A percentile compares a stretch with the other conserved stretches of the same genome.
phyloP scores from a whole-genome alignment of 2,797 vertebrate species.

The Enoplosus armatus region DNA sequence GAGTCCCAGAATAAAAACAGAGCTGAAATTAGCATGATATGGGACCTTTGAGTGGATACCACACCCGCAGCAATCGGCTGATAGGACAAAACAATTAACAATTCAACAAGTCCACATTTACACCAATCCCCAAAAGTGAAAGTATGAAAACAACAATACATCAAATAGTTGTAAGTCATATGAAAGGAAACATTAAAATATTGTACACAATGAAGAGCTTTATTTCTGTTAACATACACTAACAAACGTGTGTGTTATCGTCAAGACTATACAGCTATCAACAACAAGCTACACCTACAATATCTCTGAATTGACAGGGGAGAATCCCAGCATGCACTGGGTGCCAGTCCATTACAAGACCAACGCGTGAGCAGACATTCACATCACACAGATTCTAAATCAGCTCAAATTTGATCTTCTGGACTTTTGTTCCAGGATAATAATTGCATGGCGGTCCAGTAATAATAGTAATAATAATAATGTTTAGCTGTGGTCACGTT shows the following conservation, averaged over 20 bases:
- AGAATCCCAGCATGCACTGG: not conserved
- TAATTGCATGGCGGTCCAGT: not conserved
- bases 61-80: too few relatives aligned
- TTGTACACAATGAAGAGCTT: too few relatives aligned
- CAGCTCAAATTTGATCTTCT: not conserved
- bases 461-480: not conserved
- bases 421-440: not conserved
- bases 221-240: not conserved
- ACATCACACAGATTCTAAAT: not conserved
- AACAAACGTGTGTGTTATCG: not conserved
- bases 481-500: not conserved
- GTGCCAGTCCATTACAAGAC: not conserved
- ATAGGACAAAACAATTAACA: too few relatives aligned
- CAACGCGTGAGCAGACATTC: not conserved
- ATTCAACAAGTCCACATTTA: too few relatives aligned
- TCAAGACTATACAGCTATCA: not conserved
- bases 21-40: too few relatives aligned
- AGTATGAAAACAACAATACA: too few relatives aligned
- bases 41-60: too few relatives aligned
- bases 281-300: not conserved
- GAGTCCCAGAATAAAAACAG: too few relatives aligned
- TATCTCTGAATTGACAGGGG: not conserved
- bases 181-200: too few relatives aligned
- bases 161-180: too few relatives aligned
- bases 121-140: too few relatives aligned